These are phyloP conservation scores for Indri indri DNA, from an alignment of 2,113 vertebrate species.

Conservation along the genomic window DNA sequence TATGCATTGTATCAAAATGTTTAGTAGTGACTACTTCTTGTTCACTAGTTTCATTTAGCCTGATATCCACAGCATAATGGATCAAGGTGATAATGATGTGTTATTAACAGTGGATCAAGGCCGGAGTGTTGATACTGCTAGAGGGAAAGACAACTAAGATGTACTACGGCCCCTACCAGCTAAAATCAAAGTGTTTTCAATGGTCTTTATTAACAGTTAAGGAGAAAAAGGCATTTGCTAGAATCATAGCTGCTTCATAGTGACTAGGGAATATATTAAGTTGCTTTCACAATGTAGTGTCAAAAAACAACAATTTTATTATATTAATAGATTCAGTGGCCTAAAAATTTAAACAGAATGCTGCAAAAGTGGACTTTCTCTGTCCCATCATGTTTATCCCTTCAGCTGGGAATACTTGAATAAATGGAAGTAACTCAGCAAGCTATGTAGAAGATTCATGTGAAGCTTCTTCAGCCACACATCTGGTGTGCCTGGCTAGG, in stretches of 20 bases:
- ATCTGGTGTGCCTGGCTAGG: background rate
- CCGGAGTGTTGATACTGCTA: background rate
- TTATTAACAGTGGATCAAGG: background rate
- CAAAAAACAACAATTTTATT: conserved; percentile 12
- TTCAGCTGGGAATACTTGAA: background rate
- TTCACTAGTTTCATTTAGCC: background rate
- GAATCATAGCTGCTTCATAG: background rate
- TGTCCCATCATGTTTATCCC: background rate
- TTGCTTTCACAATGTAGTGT: background rate
- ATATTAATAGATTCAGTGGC: background rate
- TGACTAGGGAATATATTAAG: background rate
- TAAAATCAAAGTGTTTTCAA: background rate
- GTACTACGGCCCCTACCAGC: background rate
- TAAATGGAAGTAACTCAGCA: background rate
- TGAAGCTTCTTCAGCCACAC: background rate
- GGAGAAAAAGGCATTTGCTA: background rate
- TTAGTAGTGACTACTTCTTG: background rate
- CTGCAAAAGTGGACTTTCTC: background rate
- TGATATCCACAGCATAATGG: background rate
- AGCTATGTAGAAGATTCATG: background rate
- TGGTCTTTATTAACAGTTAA: background rate
- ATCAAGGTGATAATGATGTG: background rate
- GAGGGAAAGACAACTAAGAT: background rate
- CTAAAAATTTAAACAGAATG: background rate
- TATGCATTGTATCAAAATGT: background rate